Base-by-base conservation (phyloP, 64 coral and sea anemone species). In the Actinia tenebrosa region DNA sequence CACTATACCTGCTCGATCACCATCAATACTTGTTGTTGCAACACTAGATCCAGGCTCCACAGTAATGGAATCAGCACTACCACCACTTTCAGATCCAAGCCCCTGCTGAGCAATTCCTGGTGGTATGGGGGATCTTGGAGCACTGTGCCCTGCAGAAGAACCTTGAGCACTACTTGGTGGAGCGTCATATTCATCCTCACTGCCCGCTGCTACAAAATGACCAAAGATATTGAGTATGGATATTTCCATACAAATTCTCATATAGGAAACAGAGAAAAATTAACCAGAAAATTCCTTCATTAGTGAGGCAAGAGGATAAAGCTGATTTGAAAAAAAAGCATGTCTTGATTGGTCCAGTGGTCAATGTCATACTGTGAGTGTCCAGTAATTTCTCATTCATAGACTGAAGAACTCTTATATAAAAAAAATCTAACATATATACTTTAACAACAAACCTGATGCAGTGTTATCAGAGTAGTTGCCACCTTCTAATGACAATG, bases 71-170 rank as follows among this genome's bases (percentile, higher is more conserved):
- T 99, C 97, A 17, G 86, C 88, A 86, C 97, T 99, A 20, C 93
- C 94, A 77, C 93, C 97, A 95, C 97, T 99, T 53, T 93, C 97
- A 89, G 94, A 99, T 53, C 88, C 97, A 66, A 86, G 86, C 10
- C 88, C 97, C 22, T 84, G 60, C 63, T 95, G 97, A 22, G 91
- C 86, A 14, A 87, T 80, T 71, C 91, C 91, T 45, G 77, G 85
- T 43, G 94, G 94, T 68, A 97, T 80, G 77, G 94, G 94, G 2
- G 94, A 97, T 72, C 94, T 87, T 79, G 94, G 94, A 17, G 94
- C 94, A 93, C 94, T 97, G 77, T 99, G 97, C 18, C 91, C 94
- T 95, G 93, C 93, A 82, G 97, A 95, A 22, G 90, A 90, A 30
- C 91, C 91, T 30, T 92, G 91, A 3, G 91, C 88, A 77, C 91